Evolutionary conservation across 2,888 invertebrate species (phyloP).

Genomic region (Drosophila robusta): DNA sequence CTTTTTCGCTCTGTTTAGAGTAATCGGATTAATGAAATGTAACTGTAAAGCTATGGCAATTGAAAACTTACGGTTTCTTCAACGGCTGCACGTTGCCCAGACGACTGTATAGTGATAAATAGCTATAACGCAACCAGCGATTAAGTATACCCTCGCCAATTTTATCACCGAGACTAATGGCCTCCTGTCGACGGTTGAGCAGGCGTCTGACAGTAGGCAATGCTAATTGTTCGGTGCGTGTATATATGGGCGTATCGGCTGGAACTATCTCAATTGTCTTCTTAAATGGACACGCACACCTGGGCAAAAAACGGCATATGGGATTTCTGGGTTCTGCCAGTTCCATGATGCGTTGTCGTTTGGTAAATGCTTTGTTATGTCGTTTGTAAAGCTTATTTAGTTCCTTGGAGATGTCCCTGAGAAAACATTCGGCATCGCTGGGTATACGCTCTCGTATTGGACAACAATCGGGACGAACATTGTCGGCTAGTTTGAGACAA

Average conservation of each 20-base stretch:
- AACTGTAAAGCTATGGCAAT: too few relatives aligned
- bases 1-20: constrained; percentile 53
- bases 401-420: constrained; percentile 62
- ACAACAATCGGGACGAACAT: constrained; percentile 70
- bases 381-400: constrained; percentile 49
- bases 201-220: constrained; percentile 69
- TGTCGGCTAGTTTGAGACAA: constrained; percentile 44
- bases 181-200: constrained; percentile 31
- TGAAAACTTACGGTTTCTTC: constrained; percentile 61
- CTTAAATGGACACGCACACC: constrained; percentile 70
- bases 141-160: constrained; percentile 72
- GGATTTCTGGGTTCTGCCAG: constrained; percentile 58
- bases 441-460: constrained; percentile 56
- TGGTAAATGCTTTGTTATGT: constrained; percentile 63
- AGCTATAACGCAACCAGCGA: constrained; percentile 77
- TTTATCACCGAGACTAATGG: constrained; percentile 41
- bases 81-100: constrained; percentile 76
- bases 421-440: constrained; percentile 58
- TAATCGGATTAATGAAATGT: neutral
- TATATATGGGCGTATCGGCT: constrained; percentile 58
- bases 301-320: constrained; percentile 54
- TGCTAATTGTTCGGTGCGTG: constrained; percentile 82
- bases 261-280: constrained; percentile 71
- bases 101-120: constrained; percentile 83
- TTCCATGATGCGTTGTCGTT: constrained; percentile 61